A percentile compares a stretch with the other conserved stretches of the same genome.
These are phyloP conservation scores for Neosalanx taihuensis DNA, from an alignment of 2,797 vertebrate species.

Conservation along the genomic window DNA sequence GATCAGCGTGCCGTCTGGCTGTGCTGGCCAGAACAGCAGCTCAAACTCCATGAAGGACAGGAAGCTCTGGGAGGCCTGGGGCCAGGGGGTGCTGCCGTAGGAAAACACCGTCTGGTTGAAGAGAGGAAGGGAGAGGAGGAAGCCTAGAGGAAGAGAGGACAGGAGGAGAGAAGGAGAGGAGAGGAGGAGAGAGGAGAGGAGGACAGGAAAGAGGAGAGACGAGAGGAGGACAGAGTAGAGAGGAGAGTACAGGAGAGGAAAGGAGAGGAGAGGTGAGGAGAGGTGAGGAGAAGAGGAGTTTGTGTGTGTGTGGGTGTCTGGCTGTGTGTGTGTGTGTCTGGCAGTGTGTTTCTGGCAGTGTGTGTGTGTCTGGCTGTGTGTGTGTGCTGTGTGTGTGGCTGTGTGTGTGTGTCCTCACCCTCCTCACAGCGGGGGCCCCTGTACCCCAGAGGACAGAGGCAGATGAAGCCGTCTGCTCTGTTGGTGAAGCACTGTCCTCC, in stretches of 20 bases:
- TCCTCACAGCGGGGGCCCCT: conserved; percentile 87
- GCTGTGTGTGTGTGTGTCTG: conserved; percentile 2
- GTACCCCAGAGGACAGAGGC: conserved; percentile 92
- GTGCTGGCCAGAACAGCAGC: conserved; percentile 82
- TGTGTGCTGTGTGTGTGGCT: too few relatives aligned
- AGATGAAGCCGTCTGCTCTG: conserved; percentile 86
- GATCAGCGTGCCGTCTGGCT: conserved; percentile 80
- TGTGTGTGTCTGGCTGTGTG: too few relatives aligned
- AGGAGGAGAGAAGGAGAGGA: conserved; percentile 1
- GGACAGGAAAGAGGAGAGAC: background rate
- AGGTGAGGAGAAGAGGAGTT: background rate
- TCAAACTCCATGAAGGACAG: conserved; percentile 97
- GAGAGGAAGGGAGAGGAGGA: conserved; percentile 82
- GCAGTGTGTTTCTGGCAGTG: too few relatives aligned
- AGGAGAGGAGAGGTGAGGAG: background rate
- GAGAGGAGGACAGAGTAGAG: background rate
- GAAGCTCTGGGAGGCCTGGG: conserved; percentile 83
- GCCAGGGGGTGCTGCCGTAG: conserved; percentile 84
- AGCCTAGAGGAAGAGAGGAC: conserved; percentile 68
- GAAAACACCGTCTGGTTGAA: conserved; percentile 87
- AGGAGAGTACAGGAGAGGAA: background rate
- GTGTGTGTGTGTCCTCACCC: conserved; percentile 71
- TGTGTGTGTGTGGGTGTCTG: background rate
- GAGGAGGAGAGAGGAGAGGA: background rate
- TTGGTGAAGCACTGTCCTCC: conserved; percentile 82